A percentile compares a stretch with the other conserved stretches of the same genome.
These are phyloP conservation scores for Acanthochromis polyacanthus DNA, from an alignment of 2,113 vertebrate species.

Conservation along the genomic window DNA sequence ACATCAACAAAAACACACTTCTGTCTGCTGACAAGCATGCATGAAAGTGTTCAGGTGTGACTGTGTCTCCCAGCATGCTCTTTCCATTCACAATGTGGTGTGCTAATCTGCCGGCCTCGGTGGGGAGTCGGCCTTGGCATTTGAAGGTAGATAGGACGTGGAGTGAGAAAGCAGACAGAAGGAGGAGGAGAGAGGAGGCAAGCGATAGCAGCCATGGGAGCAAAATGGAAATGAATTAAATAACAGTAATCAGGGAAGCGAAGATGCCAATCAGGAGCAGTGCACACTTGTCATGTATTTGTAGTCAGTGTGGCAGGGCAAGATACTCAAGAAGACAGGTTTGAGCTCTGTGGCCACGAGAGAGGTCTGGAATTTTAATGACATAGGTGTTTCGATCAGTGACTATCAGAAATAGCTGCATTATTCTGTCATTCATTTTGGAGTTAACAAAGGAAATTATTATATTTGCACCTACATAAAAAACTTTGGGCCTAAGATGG, in stretches of 20 bases:
- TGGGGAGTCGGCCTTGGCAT: constrained; percentile 2
- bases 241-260: neutral
- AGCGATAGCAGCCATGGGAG: neutral
- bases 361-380: neutral
- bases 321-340: neutral
- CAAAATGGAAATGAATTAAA: neutral
- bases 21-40: neutral
- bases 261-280: neutral
- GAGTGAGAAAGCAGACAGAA: neutral
- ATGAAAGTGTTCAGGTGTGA: constrained; percentile 5
- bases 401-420: neutral
- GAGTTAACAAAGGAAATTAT: no score
- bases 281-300: neutral
- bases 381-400: neutral
- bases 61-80: neutral
- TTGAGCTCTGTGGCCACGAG: neutral
- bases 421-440: neutral
- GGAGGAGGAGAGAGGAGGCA: neutral
- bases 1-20: neutral
- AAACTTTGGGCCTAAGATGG: no score
- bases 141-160: constrained; percentile 3
- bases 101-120: constrained; percentile 11
- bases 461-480: no score
- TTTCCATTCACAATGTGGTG: neutral
- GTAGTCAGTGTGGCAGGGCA: neutral